Percentiles rank a stretch among this genome's conserved stretches.
Conservation (phyloP, 1,140 invertebrate genomes). For the Scylla paramamosain region DNA sequence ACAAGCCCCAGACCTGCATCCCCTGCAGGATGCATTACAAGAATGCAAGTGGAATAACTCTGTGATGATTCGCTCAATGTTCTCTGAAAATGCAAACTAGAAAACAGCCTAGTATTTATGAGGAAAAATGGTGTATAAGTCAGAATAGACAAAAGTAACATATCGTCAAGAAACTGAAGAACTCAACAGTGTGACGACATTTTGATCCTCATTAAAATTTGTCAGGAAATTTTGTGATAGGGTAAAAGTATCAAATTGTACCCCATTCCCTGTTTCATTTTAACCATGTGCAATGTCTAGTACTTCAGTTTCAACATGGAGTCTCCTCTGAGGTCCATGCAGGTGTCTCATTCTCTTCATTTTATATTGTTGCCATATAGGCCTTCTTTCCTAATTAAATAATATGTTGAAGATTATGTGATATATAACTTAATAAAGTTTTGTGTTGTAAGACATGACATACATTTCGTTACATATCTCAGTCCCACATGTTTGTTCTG, state of each 20-base stretch:
- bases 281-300: conserved; percentile 74
- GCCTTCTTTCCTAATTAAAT: conserved; percentile 61
- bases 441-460: conserved; percentile 67
- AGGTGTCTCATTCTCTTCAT: conserved; percentile 61
- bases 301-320: conserved; percentile 68
- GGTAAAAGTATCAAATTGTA: conserved; percentile 61
- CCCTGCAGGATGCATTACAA: conserved; percentile 32
- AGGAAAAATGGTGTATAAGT: conserved; percentile 4
- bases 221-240: conserved; percentile 68
- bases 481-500: conserved; percentile 2
- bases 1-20: conserved; percentile 32
- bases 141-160: conserved; percentile 49
- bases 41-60: conserved; percentile 47
- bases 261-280: conserved; percentile 57
- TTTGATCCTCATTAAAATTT: conserved; percentile 40
- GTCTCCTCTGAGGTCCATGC: conserved; percentile 33
- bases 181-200: conserved; percentile 43
- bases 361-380: conserved; percentile 73
- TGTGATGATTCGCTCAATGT: conserved; percentile 74
- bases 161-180: conserved; percentile 36
- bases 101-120: conserved; percentile 25
- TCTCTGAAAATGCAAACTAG: conserved; percentile 52
- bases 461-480: conserved; percentile 59
- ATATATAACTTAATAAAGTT: conserved; percentile 71
- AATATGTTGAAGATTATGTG: conserved; percentile 73